A percentile compares a stretch with the other conserved stretches of the same genome.
These are phyloP conservation scores for Colius striatus DNA, from an alignment of 2,113 vertebrate genomes.

Conservation along the genomic window DNA sequence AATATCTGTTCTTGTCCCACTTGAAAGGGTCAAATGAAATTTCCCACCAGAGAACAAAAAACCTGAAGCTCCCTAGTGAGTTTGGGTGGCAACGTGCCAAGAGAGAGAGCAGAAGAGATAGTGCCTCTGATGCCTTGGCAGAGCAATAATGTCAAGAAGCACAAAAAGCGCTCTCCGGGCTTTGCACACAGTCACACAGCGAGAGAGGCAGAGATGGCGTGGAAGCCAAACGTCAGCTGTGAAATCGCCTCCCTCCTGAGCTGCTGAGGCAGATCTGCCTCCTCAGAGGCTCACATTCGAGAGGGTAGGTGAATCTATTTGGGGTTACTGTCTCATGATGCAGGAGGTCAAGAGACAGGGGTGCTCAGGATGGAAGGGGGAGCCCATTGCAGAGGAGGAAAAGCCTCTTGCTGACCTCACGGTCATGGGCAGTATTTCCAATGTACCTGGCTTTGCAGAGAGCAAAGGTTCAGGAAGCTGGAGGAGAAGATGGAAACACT, in stretches of 20 bases:
- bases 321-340: neutral
- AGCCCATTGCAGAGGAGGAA: neutral
- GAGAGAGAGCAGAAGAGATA: neutral
- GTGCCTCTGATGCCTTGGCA: neutral
- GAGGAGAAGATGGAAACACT: neutral
- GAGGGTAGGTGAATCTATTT: neutral
- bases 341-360: neutral
- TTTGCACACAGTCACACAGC: neutral
- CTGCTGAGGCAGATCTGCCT: neutral
- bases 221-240: neutral
- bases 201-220: neutral
- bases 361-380: neutral
- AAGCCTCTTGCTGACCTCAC: neutral
- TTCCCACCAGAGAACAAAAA: slow-evolving; percentile 55
- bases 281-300: accelerated
- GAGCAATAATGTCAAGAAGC: neutral
- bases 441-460: neutral
- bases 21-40: slow-evolving; percentile 66
- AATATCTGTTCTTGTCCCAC: slow-evolving; percentile 57
- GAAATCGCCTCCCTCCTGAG: neutral
- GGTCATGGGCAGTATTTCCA: neutral
- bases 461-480: neutral
- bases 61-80: neutral
- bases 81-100: neutral
- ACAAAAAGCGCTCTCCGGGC: neutral